Evolutionary conservation across 2,888 invertebrate genomes (phyloP), one percentile per base, ranked within the genome.

Genomic region (Eustalomyia histrio): DNA sequence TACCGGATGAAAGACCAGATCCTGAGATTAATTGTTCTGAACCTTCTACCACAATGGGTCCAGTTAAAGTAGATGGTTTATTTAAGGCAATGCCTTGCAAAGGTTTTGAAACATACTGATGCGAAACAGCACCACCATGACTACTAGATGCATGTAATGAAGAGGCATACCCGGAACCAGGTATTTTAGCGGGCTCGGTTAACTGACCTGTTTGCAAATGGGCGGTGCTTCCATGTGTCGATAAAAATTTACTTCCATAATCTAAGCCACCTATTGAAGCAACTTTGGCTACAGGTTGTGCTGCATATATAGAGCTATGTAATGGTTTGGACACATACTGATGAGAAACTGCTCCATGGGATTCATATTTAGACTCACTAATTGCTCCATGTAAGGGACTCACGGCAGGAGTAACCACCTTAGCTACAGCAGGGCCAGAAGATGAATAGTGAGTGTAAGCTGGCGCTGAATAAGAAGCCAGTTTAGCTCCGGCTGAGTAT

Each of bases 291-390:
- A 65, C 43, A 9, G 52, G 50, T 29, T 73, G 79, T 1, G 58
- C 71, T 0, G 79, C 9, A 5, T 81, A 50, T 29, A 85, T 63
- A 10, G 61, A 83, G 80, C 73, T 43, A 4, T 65, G 58, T 16
- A 79, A 82, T 4, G 88, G 88, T 60, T 86, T 86, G 8, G 87
- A 85, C 0, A 87, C 84, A 65, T 85, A 85, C 14, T 87, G 87
- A 73, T 87, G 87, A 0, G 87, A 86, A 8, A 84, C 69, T 0
- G 84, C 85, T 7, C 87, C 87, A 33, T 76, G 79, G 8, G 47
- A 29, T 14, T 68, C 57, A 69, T 69, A 78, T 52, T 71, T 76
- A 12, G 60, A 18, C 8, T 7, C 53, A 55, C 65, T 53, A 18
- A 65, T 4, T 16, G 53, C 65, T 6, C 18, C 12, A 39, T 12